A percentile compares a stretch with the other conserved stretches of the same genome.
Evolutionary conservation across 2,888 invertebrate genomes (phyloP).

Genomic region (Ditylenchus weischeri): DNA sequence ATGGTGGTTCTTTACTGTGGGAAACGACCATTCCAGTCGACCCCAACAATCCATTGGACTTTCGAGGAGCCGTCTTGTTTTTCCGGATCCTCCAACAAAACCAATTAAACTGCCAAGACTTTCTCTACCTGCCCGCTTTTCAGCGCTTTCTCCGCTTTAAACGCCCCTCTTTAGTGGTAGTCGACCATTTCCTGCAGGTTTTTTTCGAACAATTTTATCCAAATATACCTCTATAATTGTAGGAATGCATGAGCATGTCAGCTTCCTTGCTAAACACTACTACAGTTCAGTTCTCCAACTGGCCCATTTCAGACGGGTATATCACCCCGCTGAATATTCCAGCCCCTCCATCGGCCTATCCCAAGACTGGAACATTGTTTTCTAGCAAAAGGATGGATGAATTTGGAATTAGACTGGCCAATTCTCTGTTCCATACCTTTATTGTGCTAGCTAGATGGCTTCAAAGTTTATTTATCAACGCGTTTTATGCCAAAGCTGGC

Average conservation of each 20-base stretch:
- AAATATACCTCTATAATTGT: slow-evolving; percentile 15
- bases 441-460: slow-evolving; percentile 42
- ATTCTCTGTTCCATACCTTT: slow-evolving; percentile 42
- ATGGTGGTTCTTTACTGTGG: slow-evolving; percentile 18
- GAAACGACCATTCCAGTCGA: slow-evolving; percentile 43
- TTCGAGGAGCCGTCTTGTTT: slow-evolving; percentile 45
- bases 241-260: slow-evolving; percentile 52
- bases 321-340: slow-evolving; percentile 49
- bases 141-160: slow-evolving; percentile 30
- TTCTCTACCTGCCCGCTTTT: slow-evolving; percentile 40
- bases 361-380: slow-evolving; percentile 49
- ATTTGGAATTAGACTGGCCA: slow-evolving; percentile 30
- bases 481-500: slow-evolving; percentile 38
- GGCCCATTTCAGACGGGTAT: slow-evolving; percentile 55
- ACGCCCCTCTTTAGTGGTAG: slow-evolving; percentile 42
- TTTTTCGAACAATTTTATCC: not conserved
- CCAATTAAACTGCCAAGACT: slow-evolving; percentile 42
- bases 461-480: slow-evolving; percentile 40
- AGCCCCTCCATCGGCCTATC: slow-evolving; percentile 41
- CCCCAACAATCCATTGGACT: slow-evolving; percentile 44
- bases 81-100: slow-evolving; percentile 47
- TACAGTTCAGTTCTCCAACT: slow-evolving; percentile 52
- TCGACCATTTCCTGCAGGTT: slow-evolving; percentile 55
- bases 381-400: slow-evolving; percentile 26
- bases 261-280: slow-evolving; percentile 49